Conservation (phyloP, 1,140 invertebrate genomes). For the Diorhabda carinulata region DNA sequence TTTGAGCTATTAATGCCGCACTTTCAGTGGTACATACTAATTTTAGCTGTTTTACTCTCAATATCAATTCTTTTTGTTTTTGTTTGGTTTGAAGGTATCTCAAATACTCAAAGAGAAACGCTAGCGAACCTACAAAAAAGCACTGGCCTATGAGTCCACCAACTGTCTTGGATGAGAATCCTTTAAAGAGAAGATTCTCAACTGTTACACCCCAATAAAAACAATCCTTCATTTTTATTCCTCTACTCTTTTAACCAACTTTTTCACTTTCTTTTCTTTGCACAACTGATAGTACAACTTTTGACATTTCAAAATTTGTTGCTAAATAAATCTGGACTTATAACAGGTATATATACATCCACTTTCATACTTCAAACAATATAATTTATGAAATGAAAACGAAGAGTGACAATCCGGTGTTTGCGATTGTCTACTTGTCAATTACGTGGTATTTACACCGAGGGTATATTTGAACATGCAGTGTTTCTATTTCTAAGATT, state of each 20-base stretch:
- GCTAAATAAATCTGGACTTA: neutral
- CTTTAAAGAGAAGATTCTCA: slow-evolving; percentile 41
- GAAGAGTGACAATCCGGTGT: too few species aligned
- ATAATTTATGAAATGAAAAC: too few species aligned
- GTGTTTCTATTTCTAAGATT: too few species aligned
- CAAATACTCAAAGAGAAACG: slow-evolving; percentile 45
- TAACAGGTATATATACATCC: too few species aligned
- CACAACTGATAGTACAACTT: too few species aligned
- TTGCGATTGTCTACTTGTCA: too few species aligned
- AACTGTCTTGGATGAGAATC: slow-evolving; percentile 36
- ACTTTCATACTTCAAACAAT: too few species aligned
- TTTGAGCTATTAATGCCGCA: slow-evolving; percentile 32
- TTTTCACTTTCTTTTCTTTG: too few species aligned
- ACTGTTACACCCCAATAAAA: slow-evolving; percentile 44
- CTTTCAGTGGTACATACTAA: slow-evolving; percentile 41
- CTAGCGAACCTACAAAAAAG: slow-evolving; percentile 34
- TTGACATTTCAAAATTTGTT: too few species aligned
- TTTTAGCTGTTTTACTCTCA: slow-evolving; percentile 41
- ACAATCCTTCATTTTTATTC: slow-evolving; percentile 24
- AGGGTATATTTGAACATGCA: too few species aligned
- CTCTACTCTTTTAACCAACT: too few species aligned
- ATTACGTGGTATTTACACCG: too few species aligned
- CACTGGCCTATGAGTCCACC: slow-evolving; percentile 37
- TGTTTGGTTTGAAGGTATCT: slow-evolving; percentile 44
- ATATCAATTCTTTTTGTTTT: slow-evolving; percentile 40